Evolutionary conservation across 2,113 vertebrate genomes (phyloP).

Genomic region (Suricata suricatta): DNA sequence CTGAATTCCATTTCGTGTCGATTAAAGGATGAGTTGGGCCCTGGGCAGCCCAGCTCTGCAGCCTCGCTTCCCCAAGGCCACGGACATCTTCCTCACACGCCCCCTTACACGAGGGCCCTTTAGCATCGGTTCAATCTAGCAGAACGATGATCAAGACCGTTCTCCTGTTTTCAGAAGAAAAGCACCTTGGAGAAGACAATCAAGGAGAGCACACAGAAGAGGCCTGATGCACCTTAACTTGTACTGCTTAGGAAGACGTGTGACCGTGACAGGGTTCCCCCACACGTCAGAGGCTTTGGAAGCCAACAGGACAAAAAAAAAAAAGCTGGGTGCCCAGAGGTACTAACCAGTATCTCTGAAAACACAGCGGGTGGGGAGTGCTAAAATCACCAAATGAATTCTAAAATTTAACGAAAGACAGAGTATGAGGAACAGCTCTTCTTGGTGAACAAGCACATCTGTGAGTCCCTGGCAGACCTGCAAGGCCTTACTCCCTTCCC

Average conservation of each 20-base stretch:
- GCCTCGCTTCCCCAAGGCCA: not conserved
- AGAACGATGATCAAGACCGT: not conserved
- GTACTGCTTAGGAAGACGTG: not conserved
- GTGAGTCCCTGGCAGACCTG: not conserved
- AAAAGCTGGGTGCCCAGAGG: not conserved
- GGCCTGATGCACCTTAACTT: not conserved
- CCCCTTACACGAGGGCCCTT: not conserved
- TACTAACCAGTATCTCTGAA: not conserved
- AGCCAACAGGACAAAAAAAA: not conserved
- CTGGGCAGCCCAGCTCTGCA: not conserved
- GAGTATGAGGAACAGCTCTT: not conserved
- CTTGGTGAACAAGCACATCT: too few relatives aligned
- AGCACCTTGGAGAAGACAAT: not conserved
- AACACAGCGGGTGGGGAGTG: accelerated
- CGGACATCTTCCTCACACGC: not conserved
- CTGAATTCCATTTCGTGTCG: not conserved
- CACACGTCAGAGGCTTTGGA: not conserved
- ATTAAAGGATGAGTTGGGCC: not conserved
- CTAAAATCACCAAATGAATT: not conserved
- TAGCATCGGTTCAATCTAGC: not conserved
- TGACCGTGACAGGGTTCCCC: not conserved
- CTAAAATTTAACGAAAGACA: not conserved
- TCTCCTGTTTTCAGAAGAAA: not conserved
- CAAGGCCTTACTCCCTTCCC: not conserved
- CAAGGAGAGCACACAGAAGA: not conserved